These are phyloP conservation scores for Manacus vitellinus DNA, from an alignment of 2,113 vertebrate species.

Conservation along the genomic window DNA sequence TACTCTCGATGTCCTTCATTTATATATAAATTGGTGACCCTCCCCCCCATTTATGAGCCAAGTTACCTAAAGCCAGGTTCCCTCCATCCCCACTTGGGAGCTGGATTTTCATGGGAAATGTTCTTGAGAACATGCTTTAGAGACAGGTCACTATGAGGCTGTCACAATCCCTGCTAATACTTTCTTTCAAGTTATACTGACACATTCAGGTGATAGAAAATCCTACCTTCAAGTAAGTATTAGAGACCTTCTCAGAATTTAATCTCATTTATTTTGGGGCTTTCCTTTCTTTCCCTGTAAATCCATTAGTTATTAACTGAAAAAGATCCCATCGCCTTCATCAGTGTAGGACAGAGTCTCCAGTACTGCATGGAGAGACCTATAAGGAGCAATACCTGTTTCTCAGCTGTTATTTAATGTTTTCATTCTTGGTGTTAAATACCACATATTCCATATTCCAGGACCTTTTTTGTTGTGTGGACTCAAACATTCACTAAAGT, in stretches of 20 bases:
- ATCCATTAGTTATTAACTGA: not conserved
- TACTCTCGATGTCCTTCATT: not conserved
- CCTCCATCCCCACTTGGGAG: rapidly evolving
- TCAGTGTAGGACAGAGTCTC: not conserved
- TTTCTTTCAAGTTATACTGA: not conserved
- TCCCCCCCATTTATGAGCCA: not conserved
- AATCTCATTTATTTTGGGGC: not conserved
- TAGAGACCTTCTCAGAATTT: not conserved
- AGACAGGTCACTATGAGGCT: not conserved
- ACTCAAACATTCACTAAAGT: not conserved
- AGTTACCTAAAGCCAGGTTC: not conserved
- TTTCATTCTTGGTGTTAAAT: not conserved
- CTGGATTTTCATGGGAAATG: not conserved
- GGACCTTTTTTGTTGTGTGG: not conserved
- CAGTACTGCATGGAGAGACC: not conserved
- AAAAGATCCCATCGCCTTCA: not conserved
- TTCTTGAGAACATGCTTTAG: not conserved
- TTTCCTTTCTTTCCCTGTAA: not conserved
- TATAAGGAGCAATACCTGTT: not conserved
- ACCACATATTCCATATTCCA: not conserved
- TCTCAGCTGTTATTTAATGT: not conserved
- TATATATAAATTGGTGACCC: not conserved
- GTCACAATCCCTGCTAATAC: not conserved
- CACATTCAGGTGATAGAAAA: not conserved
- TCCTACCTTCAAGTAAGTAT: not conserved